Conservation (phyloP, 2,797 vertebrate species). For the Lepilemur septentrionalis region DNA sequence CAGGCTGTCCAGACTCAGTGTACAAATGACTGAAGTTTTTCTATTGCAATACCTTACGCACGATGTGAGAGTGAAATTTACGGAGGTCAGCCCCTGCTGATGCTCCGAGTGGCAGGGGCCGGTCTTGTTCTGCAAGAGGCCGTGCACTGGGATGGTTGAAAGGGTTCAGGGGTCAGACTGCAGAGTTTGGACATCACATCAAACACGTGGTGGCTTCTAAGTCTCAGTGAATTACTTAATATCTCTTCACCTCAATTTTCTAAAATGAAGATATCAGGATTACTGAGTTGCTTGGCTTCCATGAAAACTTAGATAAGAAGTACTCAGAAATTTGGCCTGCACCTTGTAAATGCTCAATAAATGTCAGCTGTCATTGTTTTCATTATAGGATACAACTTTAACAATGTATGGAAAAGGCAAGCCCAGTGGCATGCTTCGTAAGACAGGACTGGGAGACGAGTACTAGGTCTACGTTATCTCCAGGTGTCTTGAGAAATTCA, state of each 20-base stretch:
- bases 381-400: not conserved
- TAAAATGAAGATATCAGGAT: not conserved
- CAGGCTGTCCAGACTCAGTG: too few species aligned
- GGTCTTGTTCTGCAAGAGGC: not conserved
- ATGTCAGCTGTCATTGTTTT: not conserved
- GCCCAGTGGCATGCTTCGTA: not conserved
- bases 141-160: rapidly evolving
- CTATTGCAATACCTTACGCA: not conserved
- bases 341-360: not conserved
- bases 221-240: not conserved
- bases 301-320: not conserved
- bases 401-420: not conserved
- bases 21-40: not conserved
- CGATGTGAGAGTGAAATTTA: rapidly evolving
- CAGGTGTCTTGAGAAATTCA: not conserved
- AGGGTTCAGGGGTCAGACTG: not conserved
- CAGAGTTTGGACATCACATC: not conserved
- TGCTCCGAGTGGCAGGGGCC: not conserved
- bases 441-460: not conserved
- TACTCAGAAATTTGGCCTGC: not conserved
- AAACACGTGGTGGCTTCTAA: not conserved
- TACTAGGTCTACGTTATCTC: not conserved
- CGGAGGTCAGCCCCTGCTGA: not conserved
- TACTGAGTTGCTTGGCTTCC: not conserved
- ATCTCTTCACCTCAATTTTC: not conserved